phyloP scores from a whole-genome alignment of 1,140 invertebrate genomes.

The Drosophila hydei region DNA sequence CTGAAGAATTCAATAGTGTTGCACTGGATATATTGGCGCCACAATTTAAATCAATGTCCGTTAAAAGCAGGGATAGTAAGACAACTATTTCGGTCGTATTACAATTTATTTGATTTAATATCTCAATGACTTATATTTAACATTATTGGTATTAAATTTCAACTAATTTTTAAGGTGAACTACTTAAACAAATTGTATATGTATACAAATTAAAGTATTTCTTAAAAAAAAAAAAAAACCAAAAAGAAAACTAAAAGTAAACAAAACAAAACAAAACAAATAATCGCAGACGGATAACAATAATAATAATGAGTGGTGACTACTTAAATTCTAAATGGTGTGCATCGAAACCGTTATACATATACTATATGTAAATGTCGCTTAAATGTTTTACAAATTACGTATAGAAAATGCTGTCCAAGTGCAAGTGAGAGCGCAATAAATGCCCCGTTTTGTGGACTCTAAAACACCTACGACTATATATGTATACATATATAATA shows the following conservation, averaged over 20 bases:
- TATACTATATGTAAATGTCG: constrained; percentile 16
- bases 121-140: constrained; percentile 37
- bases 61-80: background rate
- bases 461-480: constrained; percentile 26
- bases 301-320: constrained; percentile 28
- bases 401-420: constrained; percentile 39
- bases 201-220: constrained; percentile 8
- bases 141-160: constrained; percentile 41
- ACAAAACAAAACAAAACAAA: constrained; percentile 33
- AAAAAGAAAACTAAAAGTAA: constrained; percentile 2
- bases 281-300: constrained; percentile 35
- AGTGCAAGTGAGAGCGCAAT: constrained; percentile 34
- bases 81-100: constrained; percentile 15
- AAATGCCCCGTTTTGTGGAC: constrained; percentile 25
- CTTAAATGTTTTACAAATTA: constrained; percentile 38
- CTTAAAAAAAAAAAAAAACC: constrained; percentile 10
- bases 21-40: constrained; percentile 5
- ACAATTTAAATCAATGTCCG: background rate
- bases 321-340: constrained; percentile 38
- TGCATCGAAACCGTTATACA: constrained; percentile 42
- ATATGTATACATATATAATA: constrained; percentile 20
- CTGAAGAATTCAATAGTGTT: constrained; percentile 8
- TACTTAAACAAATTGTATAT: constrained; percentile 17
- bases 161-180: constrained; percentile 33
- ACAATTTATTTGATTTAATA: constrained; percentile 49